Conservation (phyloP, 2,888 invertebrate species). For the Mayetiola destructor region DNA sequence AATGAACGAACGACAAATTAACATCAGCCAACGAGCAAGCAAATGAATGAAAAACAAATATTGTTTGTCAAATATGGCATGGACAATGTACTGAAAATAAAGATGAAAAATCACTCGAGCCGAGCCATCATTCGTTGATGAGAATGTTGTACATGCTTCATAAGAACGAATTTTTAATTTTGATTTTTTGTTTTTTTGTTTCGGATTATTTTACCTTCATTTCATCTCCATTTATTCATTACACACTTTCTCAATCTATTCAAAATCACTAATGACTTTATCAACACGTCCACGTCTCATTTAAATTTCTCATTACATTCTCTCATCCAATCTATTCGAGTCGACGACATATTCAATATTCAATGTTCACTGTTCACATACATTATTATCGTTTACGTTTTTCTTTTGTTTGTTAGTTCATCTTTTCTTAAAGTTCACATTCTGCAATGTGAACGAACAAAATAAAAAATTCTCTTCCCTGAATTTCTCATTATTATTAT, state of each 20-base stretch:
- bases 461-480: no score
- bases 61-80: no score
- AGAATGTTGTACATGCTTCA: slow-evolving; percentile 4
- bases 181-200: neutral
- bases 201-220: neutral
- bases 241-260: neutral
- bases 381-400: neutral
- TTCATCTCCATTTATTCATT: no score
- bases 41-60: no score
- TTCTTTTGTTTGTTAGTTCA: no score
- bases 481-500: no score
- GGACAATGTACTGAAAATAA: neutral
- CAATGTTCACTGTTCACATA: no score
- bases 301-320: slow-evolving; percentile 10
- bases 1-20: neutral
- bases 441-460: no score
- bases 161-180: neutral
- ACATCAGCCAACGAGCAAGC: neutral
- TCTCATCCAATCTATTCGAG: slow-evolving; percentile 2
- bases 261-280: slow-evolving; percentile 12
- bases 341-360: no score
- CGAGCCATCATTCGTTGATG: neutral
- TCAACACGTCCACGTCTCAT: slow-evolving; percentile 12
- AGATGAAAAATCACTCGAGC: no score
- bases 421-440: no score